Evolutionary conservation across 2,113 vertebrate species (phyloP), one percentile per base, ranked within the genome.

Genomic region (Macquaria australasica): DNA sequence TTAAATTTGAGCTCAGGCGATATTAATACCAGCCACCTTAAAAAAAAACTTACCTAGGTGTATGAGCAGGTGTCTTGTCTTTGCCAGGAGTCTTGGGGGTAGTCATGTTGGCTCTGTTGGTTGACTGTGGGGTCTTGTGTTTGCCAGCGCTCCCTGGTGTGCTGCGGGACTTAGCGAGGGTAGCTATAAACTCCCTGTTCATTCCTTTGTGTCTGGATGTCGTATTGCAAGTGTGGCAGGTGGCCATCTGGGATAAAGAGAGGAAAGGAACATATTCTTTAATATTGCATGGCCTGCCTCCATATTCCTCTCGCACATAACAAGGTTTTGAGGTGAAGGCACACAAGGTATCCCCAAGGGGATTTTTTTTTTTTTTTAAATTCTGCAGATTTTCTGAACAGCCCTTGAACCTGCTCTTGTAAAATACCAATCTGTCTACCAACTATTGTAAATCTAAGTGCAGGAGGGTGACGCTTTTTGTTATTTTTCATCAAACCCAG

Each of bases 221-320:
- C 87, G 93, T 96, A 87, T 94, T 96, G 93, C 97, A 99, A 0
- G 94, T 95, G 87, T 96, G 97, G 93, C 97, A 99, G 87, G 97
- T 98, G 90, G 97, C 93, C 94, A 98, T 91, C 98, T 99, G 84
- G 18, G 67, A 86, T 39, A 69, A 71, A 25, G 14, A 75, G 34
- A 79, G 59, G 34, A 82, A 72, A 86, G 83, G n/a, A 81, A 77
- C 48, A 82, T 16, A 69, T 79, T 71, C 66, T 80, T 83, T 85
- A 84, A 92, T 76, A 81, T 56, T 85, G 74, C 53, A 82, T 84
- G 56, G 20, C 45, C 58, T 68, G 39, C 6, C 28, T 84, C 53
- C 68, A 67, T 59, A 73, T 62, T 66, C 21, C 16, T 31, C 64
- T 83, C 56, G 56, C 70, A 72, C 45, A 58, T 55, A 71, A 86